These are phyloP conservation scores for Onychorhynchus coronatus DNA, from an alignment of 2,113 vertebrate species.

Conservation along the genomic window DNA sequence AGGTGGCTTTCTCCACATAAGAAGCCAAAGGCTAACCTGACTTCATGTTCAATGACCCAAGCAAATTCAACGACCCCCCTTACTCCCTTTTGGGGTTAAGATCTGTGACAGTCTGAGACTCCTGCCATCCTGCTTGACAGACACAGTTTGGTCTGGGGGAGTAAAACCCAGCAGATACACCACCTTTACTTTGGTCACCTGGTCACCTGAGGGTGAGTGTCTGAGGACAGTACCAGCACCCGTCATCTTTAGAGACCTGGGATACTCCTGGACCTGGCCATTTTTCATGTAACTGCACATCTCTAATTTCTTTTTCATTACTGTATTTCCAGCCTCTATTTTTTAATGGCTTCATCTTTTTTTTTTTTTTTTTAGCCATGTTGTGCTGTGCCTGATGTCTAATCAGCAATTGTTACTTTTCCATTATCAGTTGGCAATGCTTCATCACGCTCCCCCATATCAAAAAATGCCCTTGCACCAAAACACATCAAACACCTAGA, in stretches of 20 bases:
- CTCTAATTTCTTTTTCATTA: not conserved
- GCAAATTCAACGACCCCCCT: not conserved
- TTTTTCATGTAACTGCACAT: not conserved
- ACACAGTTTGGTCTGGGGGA: not conserved
- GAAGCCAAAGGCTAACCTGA: not conserved
- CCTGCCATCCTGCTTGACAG: not conserved
- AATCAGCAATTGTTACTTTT: not conserved
- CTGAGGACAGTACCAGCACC: no score
- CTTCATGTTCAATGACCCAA: not conserved
- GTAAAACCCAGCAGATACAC: not conserved
- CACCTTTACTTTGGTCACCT: no score
- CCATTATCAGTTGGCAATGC: slow-evolving; percentile 1
- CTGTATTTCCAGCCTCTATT: not conserved
- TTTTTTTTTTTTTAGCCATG: not conserved
- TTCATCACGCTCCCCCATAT: not conserved
- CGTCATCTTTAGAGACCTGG: not conserved
- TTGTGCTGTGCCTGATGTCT: not conserved
- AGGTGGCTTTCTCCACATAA: not conserved
- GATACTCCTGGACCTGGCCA: not conserved
- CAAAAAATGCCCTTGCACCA: not conserved
- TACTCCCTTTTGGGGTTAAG: not conserved
- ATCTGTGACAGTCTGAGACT: not conserved
- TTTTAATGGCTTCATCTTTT: not conserved
- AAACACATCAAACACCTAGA: not conserved
- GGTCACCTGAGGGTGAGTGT: no score